Conservation (phyloP, 1,140 invertebrate genomes). For the Amyelois transitella region DNA sequence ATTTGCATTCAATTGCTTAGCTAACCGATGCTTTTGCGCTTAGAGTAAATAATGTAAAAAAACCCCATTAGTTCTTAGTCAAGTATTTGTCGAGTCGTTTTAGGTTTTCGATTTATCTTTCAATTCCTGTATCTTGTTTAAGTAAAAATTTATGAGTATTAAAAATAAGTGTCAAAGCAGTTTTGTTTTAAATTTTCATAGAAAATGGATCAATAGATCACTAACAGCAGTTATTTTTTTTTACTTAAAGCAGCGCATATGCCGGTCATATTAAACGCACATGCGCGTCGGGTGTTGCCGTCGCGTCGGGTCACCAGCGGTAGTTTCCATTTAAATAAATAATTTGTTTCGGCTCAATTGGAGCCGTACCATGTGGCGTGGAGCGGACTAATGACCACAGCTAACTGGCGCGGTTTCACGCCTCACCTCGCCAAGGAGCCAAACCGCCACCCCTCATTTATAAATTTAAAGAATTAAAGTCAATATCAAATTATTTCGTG, state of each 20-base stretch:
- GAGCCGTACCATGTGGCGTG: conserved; percentile 50
- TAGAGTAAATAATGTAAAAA: too few species aligned
- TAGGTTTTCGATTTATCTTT: too few species aligned
- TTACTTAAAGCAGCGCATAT: conserved; percentile 41
- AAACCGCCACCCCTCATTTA: conserved; percentile 4
- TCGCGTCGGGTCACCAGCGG: conserved; percentile 39
- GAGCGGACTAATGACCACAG: conserved; percentile 47
- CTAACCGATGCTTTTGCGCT: too few species aligned
- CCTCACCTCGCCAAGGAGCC: conserved; percentile 32
- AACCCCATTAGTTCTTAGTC: too few species aligned
- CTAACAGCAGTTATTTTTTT: conserved; percentile 30
- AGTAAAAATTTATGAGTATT: too few species aligned
- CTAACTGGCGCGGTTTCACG: conserved; percentile 65
- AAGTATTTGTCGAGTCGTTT: too few species aligned
- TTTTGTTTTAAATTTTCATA: neutral
- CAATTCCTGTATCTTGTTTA: too few species aligned
- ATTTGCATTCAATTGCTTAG: too few species aligned
- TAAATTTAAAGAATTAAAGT: neutral
- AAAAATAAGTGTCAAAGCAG: neutral
- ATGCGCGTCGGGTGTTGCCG: conserved; percentile 41
- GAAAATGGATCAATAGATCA: conserved; percentile 18
- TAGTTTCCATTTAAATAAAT: conserved; percentile 73
- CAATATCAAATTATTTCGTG: too few species aligned
- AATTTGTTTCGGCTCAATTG: conserved; percentile 63
- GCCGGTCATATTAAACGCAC: conserved; percentile 43